Conservation (phyloP, 2,888 invertebrate genomes). For the Ethmia dodecea region DNA sequence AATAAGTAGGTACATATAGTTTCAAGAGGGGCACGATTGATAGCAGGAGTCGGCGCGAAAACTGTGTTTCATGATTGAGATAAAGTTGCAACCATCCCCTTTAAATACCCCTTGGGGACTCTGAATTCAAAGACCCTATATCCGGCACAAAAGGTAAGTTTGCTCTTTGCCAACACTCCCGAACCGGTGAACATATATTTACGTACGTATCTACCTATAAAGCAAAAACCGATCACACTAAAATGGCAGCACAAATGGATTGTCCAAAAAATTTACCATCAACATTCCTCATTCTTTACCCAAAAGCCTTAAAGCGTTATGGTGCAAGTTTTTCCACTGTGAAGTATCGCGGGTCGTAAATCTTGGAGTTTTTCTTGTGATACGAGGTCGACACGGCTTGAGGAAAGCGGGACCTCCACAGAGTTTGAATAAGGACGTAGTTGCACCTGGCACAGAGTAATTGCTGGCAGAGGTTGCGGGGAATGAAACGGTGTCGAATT, state of each 20-base stretch:
- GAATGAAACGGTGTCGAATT: no score
- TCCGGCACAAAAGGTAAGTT: no score
- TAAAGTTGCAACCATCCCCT: constrained; percentile 6
- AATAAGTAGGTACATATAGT: no score
- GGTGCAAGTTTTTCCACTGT: constrained; percentile 29
- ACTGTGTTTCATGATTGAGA: constrained; percentile 9
- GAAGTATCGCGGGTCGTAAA: constrained; percentile 46
- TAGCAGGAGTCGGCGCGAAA: constrained; percentile 5
- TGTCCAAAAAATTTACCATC: constrained; percentile 19
- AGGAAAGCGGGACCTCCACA: constrained; percentile 39
- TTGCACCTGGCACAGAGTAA: constrained; percentile 40
- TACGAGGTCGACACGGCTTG: constrained; percentile 38
- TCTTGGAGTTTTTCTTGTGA: constrained; percentile 48
- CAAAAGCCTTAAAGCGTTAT: constrained; percentile 26
- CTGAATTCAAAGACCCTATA: neutral
- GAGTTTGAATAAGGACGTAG: constrained; percentile 32
- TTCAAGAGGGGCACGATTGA: no score
- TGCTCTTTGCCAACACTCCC: no score
- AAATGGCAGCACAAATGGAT: constrained; percentile 1
- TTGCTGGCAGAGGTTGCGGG: constrained; percentile 20
- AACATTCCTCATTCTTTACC: constrained; percentile 28
- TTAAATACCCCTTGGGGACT: constrained; percentile 10
- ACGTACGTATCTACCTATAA: no score
- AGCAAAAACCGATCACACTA: neutral
- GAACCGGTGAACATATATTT: no score